Evolutionary conservation across 2,113 vertebrate genomes (phyloP), one percentile per base, ranked within the genome.

Genomic region (Neolamprologus ventralis): DNA sequence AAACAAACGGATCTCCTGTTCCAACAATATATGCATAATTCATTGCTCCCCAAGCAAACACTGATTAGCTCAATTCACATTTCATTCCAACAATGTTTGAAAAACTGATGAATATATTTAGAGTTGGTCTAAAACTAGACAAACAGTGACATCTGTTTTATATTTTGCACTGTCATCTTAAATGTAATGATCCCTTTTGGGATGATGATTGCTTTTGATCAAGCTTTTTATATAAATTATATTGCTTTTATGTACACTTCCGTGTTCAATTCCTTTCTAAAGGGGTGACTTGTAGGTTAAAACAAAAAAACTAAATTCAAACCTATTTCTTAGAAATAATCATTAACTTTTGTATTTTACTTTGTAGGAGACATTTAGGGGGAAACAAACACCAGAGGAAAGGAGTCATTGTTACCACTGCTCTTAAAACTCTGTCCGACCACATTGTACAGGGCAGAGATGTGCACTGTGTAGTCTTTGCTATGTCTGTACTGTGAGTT

Each of bases 1-100:
- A 90, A 86, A 82, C 87, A 88, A 90, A 91, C 79, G 7, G 51
- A 68, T 71, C 73, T 55, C 57, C 42, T 60, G 85, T 85, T 86
- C 78, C 87, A 91, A 91, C 87, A 88, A 65, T 75, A 73, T 87
- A 81, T 80, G 85, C 54, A 82, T 85, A 78, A 89, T 90, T 86
- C 68, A 88, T 90, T 55, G 55, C 49, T 11, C 33, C 49, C 40
- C 42, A 26, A 49, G 57, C 57, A 84, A 90, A 90, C 60, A 85
- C 35, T 6, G 60, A 87, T 93, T 88, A 88, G 88, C 14, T 88
- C 37, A 28, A 81, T 83, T 86, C 49, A 35, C 37, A 19, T 82
- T 90, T 88, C 49, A 90, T 33, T 82, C 58, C 21, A 65, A 81
- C 80, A 79, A 87, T 81, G 60, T 90, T 86, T 88, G 60, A 89